phyloP scores from a whole-genome alignment of 2,888 invertebrate genomes.

The Agrypnus murinus region DNA sequence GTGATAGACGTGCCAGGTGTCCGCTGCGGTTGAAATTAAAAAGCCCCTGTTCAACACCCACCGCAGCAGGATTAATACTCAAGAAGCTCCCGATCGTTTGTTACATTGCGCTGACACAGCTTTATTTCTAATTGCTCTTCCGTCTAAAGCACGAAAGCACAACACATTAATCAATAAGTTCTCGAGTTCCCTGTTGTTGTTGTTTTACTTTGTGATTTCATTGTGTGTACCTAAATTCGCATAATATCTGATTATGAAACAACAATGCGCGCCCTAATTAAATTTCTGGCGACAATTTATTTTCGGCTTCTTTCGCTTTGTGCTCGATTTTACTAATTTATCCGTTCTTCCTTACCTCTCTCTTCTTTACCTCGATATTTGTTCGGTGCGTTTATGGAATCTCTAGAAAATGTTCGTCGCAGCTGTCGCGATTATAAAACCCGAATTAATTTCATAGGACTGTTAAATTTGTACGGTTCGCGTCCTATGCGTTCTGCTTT shows the following conservation, averaged over 20 bases:
- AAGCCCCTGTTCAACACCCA: conserved; percentile 34
- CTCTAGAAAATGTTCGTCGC: conserved; percentile 27
- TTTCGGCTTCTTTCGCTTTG: conserved; percentile 49
- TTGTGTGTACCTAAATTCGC: conserved; percentile 50
- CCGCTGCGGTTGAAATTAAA: conserved; percentile 43
- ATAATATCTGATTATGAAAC: conserved; percentile 52
- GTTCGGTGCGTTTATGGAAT: conserved; percentile 24
- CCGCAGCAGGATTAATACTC: conserved; percentile 44
- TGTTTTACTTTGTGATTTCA: conserved; percentile 52
- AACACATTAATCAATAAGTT: conserved; percentile 55
- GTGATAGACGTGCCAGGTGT: conserved; percentile 45
- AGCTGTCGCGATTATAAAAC: conserved; percentile 41
- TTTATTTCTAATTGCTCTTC: conserved; percentile 55
- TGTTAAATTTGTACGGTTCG: conserved; percentile 35
- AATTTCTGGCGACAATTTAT: conserved; percentile 57
- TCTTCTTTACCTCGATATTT: conserved; percentile 39
- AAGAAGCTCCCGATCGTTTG: conserved; percentile 49
- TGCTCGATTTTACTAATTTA: conserved; percentile 54
- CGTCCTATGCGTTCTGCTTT: conserved; percentile 22
- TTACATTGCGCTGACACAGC: conserved; percentile 52
- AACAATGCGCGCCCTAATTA: conserved; percentile 56
- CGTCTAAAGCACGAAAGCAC: conserved; percentile 51
- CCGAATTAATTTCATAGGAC: conserved; percentile 45
- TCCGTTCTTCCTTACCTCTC: conserved; percentile 38
- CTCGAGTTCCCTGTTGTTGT: conserved; percentile 41